phyloP scores from a whole-genome alignment of 2,888 invertebrate species.

The Tipula confusa region DNA sequence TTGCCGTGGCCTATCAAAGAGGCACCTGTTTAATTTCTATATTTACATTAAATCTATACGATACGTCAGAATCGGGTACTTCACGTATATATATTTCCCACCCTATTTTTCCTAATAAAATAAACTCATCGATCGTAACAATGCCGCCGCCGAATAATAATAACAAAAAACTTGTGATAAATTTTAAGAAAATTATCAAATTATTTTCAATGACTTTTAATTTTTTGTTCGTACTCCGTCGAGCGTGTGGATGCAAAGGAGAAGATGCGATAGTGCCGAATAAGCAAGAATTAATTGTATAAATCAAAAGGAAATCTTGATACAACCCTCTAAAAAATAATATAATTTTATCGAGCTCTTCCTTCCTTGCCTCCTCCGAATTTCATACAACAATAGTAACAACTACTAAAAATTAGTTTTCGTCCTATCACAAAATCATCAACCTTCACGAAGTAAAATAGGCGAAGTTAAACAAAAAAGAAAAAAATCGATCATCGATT shows the following conservation, averaged over 20 bases:
- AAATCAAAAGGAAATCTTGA: not conserved
- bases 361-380: not conserved
- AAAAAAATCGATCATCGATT: slow-evolving; percentile 12
- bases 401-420: not conserved
- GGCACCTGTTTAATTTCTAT: not conserved
- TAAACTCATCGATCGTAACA: not conserved
- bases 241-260: not conserved
- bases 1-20: not conserved
- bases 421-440: not conserved
- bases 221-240: not conserved
- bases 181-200: not conserved
- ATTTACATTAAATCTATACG: not conserved
- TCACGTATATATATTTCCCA: no score
- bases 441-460: not conserved
- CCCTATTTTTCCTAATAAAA: not conserved
- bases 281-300: not conserved
- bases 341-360: no score
- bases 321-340: not conserved
- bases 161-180: not conserved
- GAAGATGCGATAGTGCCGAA: not conserved
- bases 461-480: not conserved
- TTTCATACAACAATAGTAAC: not conserved
- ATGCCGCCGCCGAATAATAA: not conserved
- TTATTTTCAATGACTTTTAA: not conserved
- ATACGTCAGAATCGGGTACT: not conserved